Evolutionary conservation across 1,140 invertebrate genomes (phyloP).

Genomic region (Globodera ellingtonae): DNA sequence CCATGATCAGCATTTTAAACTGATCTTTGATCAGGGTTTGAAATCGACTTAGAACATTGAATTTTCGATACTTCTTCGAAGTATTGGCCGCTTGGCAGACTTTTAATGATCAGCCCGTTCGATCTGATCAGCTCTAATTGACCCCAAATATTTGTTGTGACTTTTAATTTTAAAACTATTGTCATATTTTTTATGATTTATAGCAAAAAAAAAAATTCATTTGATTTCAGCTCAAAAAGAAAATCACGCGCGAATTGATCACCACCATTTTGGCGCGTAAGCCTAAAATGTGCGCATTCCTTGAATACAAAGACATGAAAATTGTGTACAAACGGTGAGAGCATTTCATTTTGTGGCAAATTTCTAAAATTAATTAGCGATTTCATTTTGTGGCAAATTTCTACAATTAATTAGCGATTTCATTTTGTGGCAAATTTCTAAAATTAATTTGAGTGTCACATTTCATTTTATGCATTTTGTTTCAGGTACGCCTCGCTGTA

Average conservation of each 20-base stretch:
- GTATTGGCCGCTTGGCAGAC: no score
- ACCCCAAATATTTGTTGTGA: neutral
- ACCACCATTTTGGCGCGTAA: slow-evolving; percentile 92
- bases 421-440: no score
- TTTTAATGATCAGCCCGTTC: neutral
- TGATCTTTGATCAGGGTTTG: no score
- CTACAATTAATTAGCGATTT: no score
- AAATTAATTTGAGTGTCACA: no score
- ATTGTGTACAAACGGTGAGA: slow-evolving; percentile 94
- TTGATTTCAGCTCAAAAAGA: slow-evolving; percentile 82
- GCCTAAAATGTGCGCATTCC: slow-evolving; percentile 99
- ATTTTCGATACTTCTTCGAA: no score
- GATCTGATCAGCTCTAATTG: neutral
- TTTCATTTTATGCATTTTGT: no score
- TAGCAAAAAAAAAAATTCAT: neutral
- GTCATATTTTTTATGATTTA: no score
- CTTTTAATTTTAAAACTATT: slow-evolving; percentile 1
- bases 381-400: no score
- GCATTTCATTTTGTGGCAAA: neutral
- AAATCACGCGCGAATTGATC: slow-evolving; percentile 96
- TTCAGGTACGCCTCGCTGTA: slow-evolving; percentile 98
- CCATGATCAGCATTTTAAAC: no score
- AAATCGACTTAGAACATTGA: no score
- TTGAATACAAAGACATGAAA: slow-evolving; percentile 99
- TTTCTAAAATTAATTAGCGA: slow-evolving; percentile 1